Percentiles rank a stretch among this genome's conserved stretches.
These are phyloP conservation scores for Monopterus albus DNA, from an alignment of 2,113 vertebrate genomes.

Conservation along the genomic window DNA sequence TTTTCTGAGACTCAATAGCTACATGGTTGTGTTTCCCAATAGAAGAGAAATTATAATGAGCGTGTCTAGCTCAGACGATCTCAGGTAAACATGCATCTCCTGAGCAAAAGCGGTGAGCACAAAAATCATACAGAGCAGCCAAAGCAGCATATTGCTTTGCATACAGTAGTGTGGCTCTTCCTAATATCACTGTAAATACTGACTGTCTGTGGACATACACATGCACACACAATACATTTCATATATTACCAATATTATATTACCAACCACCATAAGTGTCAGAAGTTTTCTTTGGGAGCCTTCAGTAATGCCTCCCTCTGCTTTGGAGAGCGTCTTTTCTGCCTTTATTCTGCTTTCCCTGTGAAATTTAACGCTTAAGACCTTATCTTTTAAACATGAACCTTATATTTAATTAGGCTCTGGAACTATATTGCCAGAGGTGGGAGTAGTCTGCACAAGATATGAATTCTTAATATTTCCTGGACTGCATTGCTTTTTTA, in stretches of 20 bases:
- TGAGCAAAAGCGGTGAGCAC: conserved; percentile 2
- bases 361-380: conserved; percentile 49
- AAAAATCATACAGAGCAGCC: background rate
- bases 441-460: conserved; percentile 23
- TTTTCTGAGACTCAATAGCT: conserved; percentile 3
- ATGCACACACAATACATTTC: conserved; percentile 20
- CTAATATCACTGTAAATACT: conserved; percentile 1
- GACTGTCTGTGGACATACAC: background rate
- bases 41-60: background rate
- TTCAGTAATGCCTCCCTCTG: conserved; percentile 17
- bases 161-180: background rate
- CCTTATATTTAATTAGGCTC: conserved; percentile 57
- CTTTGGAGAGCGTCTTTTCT: conserved; percentile 32
- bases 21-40: background rate
- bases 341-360: conserved; percentile 38
- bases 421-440: conserved; percentile 18
- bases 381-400: conserved; percentile 75
- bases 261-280: conserved; percentile 48
- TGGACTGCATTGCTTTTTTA: conserved; percentile 1
- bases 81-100: conserved; percentile 1
- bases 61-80: background rate
- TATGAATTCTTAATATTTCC: conserved; percentile 54
- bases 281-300: conserved; percentile 14
- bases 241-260: conserved; percentile 51
- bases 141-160: conserved; percentile 27